phyloP scores from a whole-genome alignment of 2,888 invertebrate species.

The Drosophila dives region DNA sequence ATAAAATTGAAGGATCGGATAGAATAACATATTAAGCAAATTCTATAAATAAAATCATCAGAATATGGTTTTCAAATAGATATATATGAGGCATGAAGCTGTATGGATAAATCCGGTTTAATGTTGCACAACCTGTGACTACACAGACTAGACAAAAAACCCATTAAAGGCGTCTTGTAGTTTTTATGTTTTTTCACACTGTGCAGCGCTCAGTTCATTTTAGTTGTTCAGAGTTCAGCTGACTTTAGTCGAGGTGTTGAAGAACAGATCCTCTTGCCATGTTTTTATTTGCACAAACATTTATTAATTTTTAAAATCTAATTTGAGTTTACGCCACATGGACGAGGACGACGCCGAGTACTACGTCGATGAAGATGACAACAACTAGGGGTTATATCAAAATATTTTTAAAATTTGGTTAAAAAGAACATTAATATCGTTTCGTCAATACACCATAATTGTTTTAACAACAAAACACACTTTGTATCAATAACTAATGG shows the following conservation, averaged over 20 bases:
- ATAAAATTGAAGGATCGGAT: conserved; percentile 33
- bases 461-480: background rate
- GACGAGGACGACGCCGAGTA: conserved; percentile 13
- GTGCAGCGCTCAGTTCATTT: conserved; percentile 24
- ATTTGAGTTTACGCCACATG: conserved; percentile 79
- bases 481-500: background rate
- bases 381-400: conserved; percentile 38
- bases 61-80: conserved; percentile 1
- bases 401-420: background rate
- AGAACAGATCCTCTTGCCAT: conserved; percentile 60
- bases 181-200: conserved; percentile 39
- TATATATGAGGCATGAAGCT: conserved; percentile 25
- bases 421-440: background rate
- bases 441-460: background rate
- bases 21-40: background rate
- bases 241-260: conserved; percentile 31
- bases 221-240: conserved; percentile 5
- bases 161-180: conserved; percentile 64
- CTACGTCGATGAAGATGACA: conserved; percentile 16
- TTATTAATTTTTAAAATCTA: conserved; percentile 82
- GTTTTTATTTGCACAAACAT: conserved; percentile 74
- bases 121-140: conserved; percentile 80
- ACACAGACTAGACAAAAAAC: conserved; percentile 58
- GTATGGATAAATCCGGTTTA: conserved; percentile 82
- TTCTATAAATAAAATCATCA: background rate